Conservation (phyloP, 2,888 invertebrate species). For the Pseudococcus jackbeardsleyi region DNA sequence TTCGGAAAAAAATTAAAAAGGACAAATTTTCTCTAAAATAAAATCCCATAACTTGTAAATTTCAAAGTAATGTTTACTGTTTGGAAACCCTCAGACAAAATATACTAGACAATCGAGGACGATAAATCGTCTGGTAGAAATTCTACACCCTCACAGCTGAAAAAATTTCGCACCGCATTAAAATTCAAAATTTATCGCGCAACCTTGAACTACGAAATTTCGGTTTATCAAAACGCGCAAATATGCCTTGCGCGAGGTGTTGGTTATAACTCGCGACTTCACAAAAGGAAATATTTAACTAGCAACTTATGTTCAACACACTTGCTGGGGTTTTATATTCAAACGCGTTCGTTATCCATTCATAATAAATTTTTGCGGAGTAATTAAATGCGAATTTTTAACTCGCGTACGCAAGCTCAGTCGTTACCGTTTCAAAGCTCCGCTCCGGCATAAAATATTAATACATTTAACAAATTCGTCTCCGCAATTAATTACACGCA, state of each 20-base stretch:
- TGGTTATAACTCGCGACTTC: not conserved
- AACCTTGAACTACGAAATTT: no score
- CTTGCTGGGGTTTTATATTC: not conserved
- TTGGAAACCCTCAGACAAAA: no score
- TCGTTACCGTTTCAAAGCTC: not conserved
- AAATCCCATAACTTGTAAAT: no score
- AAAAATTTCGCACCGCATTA: no score
- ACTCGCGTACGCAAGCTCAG: not conserved
- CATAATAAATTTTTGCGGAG: not conserved
- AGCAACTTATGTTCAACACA: not conserved
- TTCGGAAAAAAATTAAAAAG: no score
- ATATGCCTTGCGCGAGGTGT: not conserved
- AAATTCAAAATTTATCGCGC: no score
- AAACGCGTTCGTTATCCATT: not conserved
- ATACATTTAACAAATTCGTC: conserved; percentile 3
- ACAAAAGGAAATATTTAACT: conserved; percentile 28
- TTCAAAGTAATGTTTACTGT: no score
- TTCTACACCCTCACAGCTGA: no score
- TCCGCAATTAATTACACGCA: not conserved
- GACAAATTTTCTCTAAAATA: no score
- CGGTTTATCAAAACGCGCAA: not conserved
- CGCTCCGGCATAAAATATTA: not conserved
- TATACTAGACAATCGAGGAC: no score
- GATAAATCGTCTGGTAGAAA: no score
- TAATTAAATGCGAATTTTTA: not conserved